These are phyloP conservation scores for Netelia fuscicornis DNA, from an alignment of 2,888 invertebrate species.

Conservation along the genomic window DNA sequence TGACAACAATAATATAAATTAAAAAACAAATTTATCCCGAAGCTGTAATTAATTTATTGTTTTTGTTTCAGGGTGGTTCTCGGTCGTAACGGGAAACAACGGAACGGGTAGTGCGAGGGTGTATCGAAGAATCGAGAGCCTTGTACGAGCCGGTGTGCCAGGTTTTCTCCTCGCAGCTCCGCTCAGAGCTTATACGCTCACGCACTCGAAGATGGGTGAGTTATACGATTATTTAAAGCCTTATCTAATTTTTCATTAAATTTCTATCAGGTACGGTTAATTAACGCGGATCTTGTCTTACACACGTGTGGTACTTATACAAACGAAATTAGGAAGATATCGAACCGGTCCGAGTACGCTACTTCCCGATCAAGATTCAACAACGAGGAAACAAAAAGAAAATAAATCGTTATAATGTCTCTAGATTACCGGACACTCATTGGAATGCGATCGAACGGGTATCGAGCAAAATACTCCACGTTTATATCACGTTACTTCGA, in stretches of 20 bases:
- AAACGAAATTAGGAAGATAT: conserved; percentile 59
- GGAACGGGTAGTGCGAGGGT: conserved; percentile 81
- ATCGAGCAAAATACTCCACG: conserved; percentile 22
- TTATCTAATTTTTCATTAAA: conserved; percentile 1
- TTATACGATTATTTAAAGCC: conserved; percentile 20
- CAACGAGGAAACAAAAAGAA: not conserved
- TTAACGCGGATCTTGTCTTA: conserved; percentile 25
- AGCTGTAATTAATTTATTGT: conserved; percentile 26
- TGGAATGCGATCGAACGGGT: conserved; percentile 64
- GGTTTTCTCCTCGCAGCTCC: conserved; percentile 82
- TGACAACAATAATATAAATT: not conserved
- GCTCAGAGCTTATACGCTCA: conserved; percentile 82
- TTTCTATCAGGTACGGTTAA: conserved; percentile 29
- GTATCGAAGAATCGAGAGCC: conserved; percentile 82
- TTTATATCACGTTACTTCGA: conserved; percentile 42
- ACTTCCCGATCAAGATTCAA: conserved; percentile 54
- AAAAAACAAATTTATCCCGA: not conserved
- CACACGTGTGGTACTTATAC: not conserved
- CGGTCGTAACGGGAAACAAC: conserved; percentile 84
- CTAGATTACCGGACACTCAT: conserved; percentile 43
- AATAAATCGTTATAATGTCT: conserved; percentile 24
- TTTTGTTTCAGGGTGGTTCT: conserved; percentile 84
- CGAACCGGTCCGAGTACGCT: conserved; percentile 52
- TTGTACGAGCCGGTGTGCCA: conserved; percentile 83
- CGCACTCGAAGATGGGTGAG: conserved; percentile 84